These are phyloP conservation scores for Wiebesia pumilae DNA, from an alignment of 1,140 invertebrate species.

Conservation along the genomic window DNA sequence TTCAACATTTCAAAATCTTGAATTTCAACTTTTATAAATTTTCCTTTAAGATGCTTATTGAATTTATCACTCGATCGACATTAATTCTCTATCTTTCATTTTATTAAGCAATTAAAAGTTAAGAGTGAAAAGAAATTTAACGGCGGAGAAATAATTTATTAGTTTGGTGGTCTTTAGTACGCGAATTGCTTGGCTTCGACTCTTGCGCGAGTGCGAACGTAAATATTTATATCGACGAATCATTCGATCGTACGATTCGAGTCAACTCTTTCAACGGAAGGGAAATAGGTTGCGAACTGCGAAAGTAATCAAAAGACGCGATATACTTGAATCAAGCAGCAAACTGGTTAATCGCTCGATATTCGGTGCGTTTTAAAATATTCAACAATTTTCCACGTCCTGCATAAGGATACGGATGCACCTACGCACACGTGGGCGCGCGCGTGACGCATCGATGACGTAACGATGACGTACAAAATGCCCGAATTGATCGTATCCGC, in stretches of 20 bases:
- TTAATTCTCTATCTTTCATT: neutral
- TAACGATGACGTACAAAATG: too few relatives aligned
- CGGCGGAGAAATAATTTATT: neutral
- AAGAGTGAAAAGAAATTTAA: neutral
- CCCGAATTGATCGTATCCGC: too few relatives aligned
- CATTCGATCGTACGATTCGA: neutral
- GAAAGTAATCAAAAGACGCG: neutral
- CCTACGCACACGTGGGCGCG: too few relatives aligned
- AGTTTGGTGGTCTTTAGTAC: too few relatives aligned
- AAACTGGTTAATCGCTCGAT: neutral
- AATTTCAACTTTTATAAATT: neutral
- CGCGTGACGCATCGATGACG: too few relatives aligned
- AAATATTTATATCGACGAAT: too few relatives aligned
- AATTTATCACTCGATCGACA: neutral
- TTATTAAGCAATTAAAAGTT: slow-evolving; percentile 6
- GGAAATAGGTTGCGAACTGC: neutral
- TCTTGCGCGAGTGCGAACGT: too few relatives aligned
- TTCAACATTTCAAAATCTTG: neutral
- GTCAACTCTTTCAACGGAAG: neutral
- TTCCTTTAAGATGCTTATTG: neutral
- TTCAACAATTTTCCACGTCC: too few relatives aligned
- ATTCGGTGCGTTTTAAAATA: neutral
- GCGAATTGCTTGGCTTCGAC: too few relatives aligned
- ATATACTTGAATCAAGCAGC: neutral
- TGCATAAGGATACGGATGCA: neutral